phyloP scores from a whole-genome alignment of 2,113 vertebrate genomes.

The Ancistrus triradiatus region DNA sequence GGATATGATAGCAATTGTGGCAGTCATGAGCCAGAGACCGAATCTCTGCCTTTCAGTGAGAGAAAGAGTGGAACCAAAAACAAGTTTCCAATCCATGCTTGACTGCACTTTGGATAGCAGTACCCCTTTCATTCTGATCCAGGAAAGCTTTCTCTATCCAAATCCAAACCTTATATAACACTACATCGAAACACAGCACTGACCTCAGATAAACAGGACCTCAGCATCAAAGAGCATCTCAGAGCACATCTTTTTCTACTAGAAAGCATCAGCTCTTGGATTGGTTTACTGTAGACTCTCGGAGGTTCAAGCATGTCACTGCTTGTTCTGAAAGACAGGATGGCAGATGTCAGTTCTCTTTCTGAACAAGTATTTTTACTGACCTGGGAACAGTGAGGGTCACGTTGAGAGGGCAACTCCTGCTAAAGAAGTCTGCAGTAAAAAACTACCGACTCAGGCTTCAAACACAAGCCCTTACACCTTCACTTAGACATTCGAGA shows the following conservation, averaged over 20 bases:
- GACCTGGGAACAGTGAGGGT: not conserved
- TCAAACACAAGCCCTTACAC: not conserved
- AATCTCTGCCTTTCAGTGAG: conserved; percentile 12
- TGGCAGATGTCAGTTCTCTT: conserved; percentile 33
- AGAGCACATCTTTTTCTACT: not conserved
- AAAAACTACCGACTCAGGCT: not conserved
- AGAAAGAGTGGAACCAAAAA: conserved; percentile 5
- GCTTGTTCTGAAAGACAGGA: conserved; percentile 28
- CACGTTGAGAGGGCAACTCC: not conserved
- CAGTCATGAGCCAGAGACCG: conserved; percentile 33
- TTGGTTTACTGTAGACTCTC: conserved; percentile 14
- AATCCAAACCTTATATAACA: conserved; percentile 11
- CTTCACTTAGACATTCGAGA: not conserved
- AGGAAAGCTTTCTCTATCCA: not conserved
- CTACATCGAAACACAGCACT: conserved; percentile 21
- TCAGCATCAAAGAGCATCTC: conserved; percentile 12
- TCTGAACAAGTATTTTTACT: conserved; percentile 22
- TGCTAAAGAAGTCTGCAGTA: not conserved
- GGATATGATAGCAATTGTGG: conserved; percentile 13
- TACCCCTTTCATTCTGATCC: conserved; percentile 1
- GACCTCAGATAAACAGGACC: not conserved
- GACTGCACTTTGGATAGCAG: conserved; percentile 3
- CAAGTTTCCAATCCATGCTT: conserved; percentile 12
- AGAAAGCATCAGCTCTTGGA: not conserved
- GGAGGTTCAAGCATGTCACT: conserved; percentile 4